A percentile compares a stretch with the other conserved stretches of the same genome.
phyloP scores from a whole-genome alignment of 2,113 vertebrate species.

The Lagopus leucura region DNA sequence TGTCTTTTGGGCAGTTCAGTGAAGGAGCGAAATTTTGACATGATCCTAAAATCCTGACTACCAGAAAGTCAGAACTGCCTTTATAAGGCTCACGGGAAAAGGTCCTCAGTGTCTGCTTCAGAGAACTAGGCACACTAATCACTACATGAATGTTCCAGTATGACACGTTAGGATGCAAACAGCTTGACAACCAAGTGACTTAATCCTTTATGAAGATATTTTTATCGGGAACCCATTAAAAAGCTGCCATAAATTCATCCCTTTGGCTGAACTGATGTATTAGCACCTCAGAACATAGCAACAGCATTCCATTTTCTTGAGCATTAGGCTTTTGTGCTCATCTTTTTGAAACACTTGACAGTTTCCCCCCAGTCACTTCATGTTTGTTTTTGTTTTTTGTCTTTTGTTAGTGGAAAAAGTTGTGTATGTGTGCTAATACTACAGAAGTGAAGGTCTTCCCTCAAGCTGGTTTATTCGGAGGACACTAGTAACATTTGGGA shows the following conservation, averaged over 20 bases:
- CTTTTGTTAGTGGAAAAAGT: rapidly evolving
- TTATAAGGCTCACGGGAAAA: background rate
- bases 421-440: background rate
- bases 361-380: background rate
- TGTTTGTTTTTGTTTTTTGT: background rate
- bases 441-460: background rate
- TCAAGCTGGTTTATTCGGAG: conserved; percentile 15
- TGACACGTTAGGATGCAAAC: background rate
- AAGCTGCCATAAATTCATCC: background rate
- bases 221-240: background rate
- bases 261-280: background rate
- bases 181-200: background rate
- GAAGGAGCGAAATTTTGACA: background rate
- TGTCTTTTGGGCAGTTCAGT: background rate
- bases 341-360: background rate
- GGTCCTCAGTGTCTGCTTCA: background rate
- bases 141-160: background rate
- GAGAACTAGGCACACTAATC: background rate
- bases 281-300: background rate
- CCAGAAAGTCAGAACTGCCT: background rate
- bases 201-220: background rate
- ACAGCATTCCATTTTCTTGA: background rate
- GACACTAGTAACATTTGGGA: conserved; percentile 43
- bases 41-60: background rate
- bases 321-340: background rate